Percentiles rank a stretch among this genome's conserved stretches.
Evolutionary conservation across 1,140 invertebrate genomes (phyloP).

Genomic region (Teleogryllus occipitalis): DNA sequence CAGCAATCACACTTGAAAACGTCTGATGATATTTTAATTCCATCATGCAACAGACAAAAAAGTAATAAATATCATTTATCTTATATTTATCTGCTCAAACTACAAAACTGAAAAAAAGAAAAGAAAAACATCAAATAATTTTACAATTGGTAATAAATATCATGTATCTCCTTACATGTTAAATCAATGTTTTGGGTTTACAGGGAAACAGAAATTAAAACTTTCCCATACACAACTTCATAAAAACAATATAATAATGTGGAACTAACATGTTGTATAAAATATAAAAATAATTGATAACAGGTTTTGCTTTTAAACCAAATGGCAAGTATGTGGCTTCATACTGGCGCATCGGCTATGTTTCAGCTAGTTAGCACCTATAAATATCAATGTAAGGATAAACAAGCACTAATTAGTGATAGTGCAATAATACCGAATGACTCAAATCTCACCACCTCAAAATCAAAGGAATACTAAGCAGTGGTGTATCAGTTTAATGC

Average conservation of each 20-base stretch:
- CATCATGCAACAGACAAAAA: background rate
- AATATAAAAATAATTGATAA: background rate
- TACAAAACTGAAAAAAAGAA: background rate
- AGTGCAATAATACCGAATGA: background rate
- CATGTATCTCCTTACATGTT: background rate
- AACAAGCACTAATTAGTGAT: background rate
- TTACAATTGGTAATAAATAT: background rate
- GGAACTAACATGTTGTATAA: background rate
- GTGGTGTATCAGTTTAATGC: background rate
- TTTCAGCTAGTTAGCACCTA: background rate
- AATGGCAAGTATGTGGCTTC: slow-evolving; percentile 1
- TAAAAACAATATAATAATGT: background rate
- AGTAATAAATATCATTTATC: background rate
- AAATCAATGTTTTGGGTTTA: background rate
- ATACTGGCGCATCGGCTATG: background rate
- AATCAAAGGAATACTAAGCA: background rate
- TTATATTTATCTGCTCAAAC: background rate
- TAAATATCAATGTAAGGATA: background rate
- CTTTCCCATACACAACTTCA: background rate
- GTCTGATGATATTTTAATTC: background rate
- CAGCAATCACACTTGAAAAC: background rate
- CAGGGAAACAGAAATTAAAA: background rate
- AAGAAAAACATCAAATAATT: background rate
- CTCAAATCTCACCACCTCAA: background rate
- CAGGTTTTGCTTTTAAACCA: background rate